These are phyloP conservation scores for Rhinella marina DNA, from an alignment of 2,797 vertebrate genomes.

Conservation along the genomic window DNA sequence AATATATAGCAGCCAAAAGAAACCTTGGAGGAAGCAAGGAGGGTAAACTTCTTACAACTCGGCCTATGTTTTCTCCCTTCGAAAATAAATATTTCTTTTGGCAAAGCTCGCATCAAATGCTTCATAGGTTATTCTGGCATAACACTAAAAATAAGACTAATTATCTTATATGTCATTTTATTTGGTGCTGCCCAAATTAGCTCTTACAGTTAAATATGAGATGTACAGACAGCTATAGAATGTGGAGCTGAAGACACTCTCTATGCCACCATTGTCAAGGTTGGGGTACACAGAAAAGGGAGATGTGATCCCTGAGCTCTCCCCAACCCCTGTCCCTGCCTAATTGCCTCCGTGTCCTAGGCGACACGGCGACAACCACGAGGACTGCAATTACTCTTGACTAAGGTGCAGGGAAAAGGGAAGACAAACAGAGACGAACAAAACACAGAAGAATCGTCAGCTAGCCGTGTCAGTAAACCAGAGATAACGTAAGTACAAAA, in stretches of 20 bases:
- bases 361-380: no score
- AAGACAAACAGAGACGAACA: no score
- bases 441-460: no score
- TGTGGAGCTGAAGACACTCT: background rate
- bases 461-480: no score
- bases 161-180: conserved; percentile 47
- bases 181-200: conserved; percentile 43
- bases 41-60: conserved; percentile 72
- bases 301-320: no score
- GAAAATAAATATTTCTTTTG: conserved; percentile 80
- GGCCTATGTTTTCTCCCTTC: conserved; percentile 70
- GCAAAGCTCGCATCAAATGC: conserved; percentile 68
- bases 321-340: no score
- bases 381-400: no score
- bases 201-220: conserved; percentile 31
- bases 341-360: no score
- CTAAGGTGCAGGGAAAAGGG: no score
- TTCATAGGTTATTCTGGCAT: conserved; percentile 71
- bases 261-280: no score
- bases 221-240: background rate
- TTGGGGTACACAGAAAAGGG: no score
- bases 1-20: conserved; percentile 73
- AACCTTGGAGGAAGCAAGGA: conserved; percentile 71
- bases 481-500: no score
- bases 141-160: conserved; percentile 65